phyloP scores from a whole-genome alignment of 1,140 invertebrate genomes.

The Meloidogyne floridensis region DNA sequence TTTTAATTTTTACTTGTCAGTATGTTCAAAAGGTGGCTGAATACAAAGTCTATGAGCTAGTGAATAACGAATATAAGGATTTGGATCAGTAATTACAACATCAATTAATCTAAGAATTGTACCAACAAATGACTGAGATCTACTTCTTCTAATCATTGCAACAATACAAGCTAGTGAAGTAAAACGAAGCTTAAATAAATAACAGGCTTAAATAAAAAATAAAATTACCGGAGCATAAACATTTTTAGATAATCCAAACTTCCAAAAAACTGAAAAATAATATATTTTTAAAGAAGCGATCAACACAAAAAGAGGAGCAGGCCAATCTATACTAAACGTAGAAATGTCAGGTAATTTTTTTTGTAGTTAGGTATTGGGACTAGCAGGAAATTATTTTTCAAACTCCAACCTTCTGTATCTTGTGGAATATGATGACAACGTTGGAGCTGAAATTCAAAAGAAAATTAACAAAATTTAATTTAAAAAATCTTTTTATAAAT shows the following conservation, averaged over 20 bases:
- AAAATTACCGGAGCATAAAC: conserved; percentile 40
- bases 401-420: conserved; percentile 28
- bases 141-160: conserved; percentile 29
- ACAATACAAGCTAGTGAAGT: conserved; percentile 36
- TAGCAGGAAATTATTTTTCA: no score
- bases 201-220: not conserved
- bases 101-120: conserved; percentile 36
- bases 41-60: conserved; percentile 22
- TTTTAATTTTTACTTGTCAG: conserved; percentile 5
- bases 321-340: no score
- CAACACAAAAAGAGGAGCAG: no score
- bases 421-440: conserved; percentile 42
- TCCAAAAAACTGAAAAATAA: conserved; percentile 45
- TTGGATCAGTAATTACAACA: conserved; percentile 25
- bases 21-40: conserved; percentile 31
- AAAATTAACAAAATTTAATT: conserved; percentile 5
- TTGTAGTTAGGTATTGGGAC: no score
- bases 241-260: conserved; percentile 34
- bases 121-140: conserved; percentile 7
- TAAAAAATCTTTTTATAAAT: not conserved
- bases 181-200: conserved; percentile 24
- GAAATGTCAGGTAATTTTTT: no score
- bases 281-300: not conserved
- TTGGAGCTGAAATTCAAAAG: conserved; percentile 44
- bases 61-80: conserved; percentile 35